A percentile compares a stretch with the other conserved stretches of the same genome.
Evolutionary conservation across 2,888 invertebrate species (phyloP).

Genomic region (Rosalia funebris): DNA sequence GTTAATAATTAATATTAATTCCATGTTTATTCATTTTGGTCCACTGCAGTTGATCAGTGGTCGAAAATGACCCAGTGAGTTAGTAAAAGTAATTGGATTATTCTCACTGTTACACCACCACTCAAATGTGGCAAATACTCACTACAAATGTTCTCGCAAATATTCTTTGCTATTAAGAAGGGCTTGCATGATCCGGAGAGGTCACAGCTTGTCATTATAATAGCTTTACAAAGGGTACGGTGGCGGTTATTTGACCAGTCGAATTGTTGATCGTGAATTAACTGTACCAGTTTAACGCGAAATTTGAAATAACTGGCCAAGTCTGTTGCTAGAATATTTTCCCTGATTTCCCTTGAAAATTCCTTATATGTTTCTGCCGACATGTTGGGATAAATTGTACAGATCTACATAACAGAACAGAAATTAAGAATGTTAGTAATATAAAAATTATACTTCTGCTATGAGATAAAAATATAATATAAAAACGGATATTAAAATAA

Average conservation of each 20-base stretch:
- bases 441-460: too few species aligned
- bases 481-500: too few species aligned
- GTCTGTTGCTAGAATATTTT: slow-evolving; percentile 71
- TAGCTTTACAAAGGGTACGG: slow-evolving; percentile 67
- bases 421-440: not conserved
- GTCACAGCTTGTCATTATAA: slow-evolving; percentile 72
- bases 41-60: too few species aligned
- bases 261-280: slow-evolving; percentile 65
- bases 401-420: slow-evolving; percentile 65
- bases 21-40: too few species aligned
- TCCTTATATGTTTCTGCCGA: slow-evolving; percentile 60
- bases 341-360: slow-evolving; percentile 67
- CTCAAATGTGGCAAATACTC: too few species aligned
- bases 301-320: slow-evolving; percentile 68
- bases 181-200: slow-evolving; percentile 71
- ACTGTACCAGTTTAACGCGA: slow-evolving; percentile 67
- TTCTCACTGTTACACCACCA: too few species aligned
- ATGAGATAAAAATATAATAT: too few species aligned
- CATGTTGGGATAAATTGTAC: slow-evolving; percentile 65
- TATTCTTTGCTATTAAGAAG: slow-evolving; percentile 67
- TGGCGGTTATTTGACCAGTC: slow-evolving; percentile 67
- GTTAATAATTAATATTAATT: too few species aligned
- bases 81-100: too few species aligned
- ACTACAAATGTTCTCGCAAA: slow-evolving; percentile 68
- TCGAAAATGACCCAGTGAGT: too few species aligned